Evolutionary conservation across 2,797 vertebrate species (phyloP), one percentile per base, ranked within the genome.

Genomic region (Neomorphus geoffroyi): DNA sequence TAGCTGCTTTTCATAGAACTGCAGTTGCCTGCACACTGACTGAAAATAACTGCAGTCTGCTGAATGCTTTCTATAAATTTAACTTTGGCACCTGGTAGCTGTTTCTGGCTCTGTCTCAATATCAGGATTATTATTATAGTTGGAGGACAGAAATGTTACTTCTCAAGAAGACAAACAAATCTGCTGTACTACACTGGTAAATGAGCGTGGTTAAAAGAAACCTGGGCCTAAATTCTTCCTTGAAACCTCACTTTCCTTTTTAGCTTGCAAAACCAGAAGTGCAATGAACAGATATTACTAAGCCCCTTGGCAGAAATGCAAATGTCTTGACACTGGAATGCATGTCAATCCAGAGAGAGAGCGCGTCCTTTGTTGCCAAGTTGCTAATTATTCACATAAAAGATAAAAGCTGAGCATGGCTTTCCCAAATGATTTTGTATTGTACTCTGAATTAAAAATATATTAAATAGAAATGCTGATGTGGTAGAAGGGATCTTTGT

Each of bases 361-460:
- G 2, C 1, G 19, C 10, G 3, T 77, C 60, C 71, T 89, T 92
- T 89, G 48, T 91, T 91, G 71, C 83, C 37, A 65, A 85, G 72
- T 60, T 94, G 53, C 64, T 94, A 74, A 87, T 96, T 89, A 87
- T 80, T 92, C 81, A 82, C 23, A 19, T 46, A 41, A 64, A 91
- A 91, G 67, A 93, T 81, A 51, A 89, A 95, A 95, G 71, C 89
- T 45, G 56, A 87, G 60, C 17, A 32, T 60, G 32, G 27, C 67
- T 93, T 93, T 66, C 96, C 84, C 94, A 82, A 64, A 93, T 82
- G 71, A 69, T 84, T 86, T 92, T 22, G 27, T 91, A 73, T 82
- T 89, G 66, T 53, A 41, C 35, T 89, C 51, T 80, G 78, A 92
- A 89, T 96, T 82, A 91, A 96, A 96, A 96, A 80, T 85, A 53